Percentiles rank a stretch among this genome's conserved stretches.
Conservation (phyloP, 2,888 invertebrate species). For the Pammene aurita region DNA sequence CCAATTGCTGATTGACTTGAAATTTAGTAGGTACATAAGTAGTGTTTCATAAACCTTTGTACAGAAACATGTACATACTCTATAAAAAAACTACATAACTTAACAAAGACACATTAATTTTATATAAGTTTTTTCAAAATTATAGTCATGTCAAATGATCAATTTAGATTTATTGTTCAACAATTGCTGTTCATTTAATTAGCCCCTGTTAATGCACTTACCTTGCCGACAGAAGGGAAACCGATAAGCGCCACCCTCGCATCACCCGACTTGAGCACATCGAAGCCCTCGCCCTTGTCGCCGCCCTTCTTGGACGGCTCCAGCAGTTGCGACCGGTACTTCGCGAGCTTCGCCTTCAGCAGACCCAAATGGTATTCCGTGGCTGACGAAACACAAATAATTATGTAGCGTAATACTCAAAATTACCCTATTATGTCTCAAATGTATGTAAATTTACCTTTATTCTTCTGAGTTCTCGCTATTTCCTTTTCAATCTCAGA, state of each 20-base stretch:
- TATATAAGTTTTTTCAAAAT: no score
- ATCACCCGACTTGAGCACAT: slow-evolving; percentile 99
- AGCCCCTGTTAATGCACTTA: slow-evolving; percentile 59
- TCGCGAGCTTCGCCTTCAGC: slow-evolving; percentile 97
- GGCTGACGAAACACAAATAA: slow-evolving; percentile 84
- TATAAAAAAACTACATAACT: no score
- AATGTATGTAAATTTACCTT: slow-evolving; percentile 86
- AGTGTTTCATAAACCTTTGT: no score
- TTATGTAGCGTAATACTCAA: slow-evolving; percentile 4
- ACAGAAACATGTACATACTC: no score
- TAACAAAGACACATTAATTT: no score
- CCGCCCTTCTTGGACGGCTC: slow-evolving; percentile 95
- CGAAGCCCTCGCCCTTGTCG: slow-evolving; percentile 98
- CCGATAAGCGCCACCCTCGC: slow-evolving; percentile 98
- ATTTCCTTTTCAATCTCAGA: slow-evolving; percentile 99
- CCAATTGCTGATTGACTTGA: no score
- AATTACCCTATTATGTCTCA: not conserved
- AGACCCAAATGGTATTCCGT: slow-evolving; percentile 99
- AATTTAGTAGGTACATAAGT: no score
- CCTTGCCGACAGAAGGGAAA: slow-evolving; percentile 99
- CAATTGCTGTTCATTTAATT: not conserved
- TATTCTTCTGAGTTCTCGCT: slow-evolving; percentile 99
- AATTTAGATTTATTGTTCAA: not conserved
- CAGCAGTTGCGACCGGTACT: slow-evolving; percentile 95
- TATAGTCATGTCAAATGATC: no score